These are phyloP conservation scores for Amphipoea lucens DNA, from an alignment of 2,888 invertebrate species.

Conservation along the genomic window DNA sequence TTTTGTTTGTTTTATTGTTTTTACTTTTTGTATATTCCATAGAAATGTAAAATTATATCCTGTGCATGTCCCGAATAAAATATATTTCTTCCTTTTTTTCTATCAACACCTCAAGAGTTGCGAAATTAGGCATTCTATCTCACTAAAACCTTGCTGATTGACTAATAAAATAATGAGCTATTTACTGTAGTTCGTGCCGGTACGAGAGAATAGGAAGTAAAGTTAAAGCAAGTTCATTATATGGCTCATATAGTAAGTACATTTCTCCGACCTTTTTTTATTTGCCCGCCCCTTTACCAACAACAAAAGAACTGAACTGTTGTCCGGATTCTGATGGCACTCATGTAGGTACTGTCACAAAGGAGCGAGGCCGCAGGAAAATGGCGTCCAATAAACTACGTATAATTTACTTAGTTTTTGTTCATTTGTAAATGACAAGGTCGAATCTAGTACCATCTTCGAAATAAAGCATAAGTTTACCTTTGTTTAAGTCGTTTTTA, in stretches of 20 bases:
- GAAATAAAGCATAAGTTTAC: constrained; percentile 15
- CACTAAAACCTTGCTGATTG: too few relatives aligned
- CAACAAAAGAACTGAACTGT: constrained; percentile 15
- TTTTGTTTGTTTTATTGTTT: too few relatives aligned
- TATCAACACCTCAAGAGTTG: neutral
- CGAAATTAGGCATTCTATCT: too few relatives aligned
- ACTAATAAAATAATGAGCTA: too few relatives aligned
- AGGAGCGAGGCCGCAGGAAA: constrained; percentile 18
- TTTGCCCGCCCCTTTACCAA: constrained; percentile 1
- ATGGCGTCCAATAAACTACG: constrained; percentile 31
- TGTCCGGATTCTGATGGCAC: constrained; percentile 33
- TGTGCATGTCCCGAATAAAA: too few relatives aligned
- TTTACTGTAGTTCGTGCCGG: too few relatives aligned
- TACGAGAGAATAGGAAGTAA: too few relatives aligned
- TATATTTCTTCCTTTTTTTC: too few relatives aligned
- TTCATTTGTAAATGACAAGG: constrained; percentile 35
- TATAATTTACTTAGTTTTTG: constrained; percentile 16
- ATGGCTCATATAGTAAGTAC: neutral
- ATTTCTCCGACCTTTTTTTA: constrained; percentile 7
- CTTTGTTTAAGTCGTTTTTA: constrained; percentile 8
- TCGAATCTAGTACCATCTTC: constrained; percentile 5
- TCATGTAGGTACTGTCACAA: constrained; percentile 24
- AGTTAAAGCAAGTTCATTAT: neutral
- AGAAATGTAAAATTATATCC: too few relatives aligned
- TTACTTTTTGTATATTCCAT: too few relatives aligned